Percentiles rank a stretch among this genome's conserved stretches.
Evolutionary conservation across 2,888 invertebrate species (phyloP).

Genomic region (Aporophyla nigra): DNA sequence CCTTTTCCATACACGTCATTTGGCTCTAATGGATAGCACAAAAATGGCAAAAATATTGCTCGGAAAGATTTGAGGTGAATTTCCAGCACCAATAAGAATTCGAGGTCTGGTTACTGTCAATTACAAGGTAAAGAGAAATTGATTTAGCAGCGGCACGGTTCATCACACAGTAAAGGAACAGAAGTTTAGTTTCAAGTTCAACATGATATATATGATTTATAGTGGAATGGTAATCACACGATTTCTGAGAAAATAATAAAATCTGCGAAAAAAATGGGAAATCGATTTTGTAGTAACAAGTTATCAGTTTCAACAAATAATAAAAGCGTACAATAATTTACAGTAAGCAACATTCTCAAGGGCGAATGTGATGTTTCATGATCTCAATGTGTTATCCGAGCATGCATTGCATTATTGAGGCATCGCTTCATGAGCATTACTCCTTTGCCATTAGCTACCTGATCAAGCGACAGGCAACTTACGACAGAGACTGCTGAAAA

Average conservation of each 20-base stretch:
- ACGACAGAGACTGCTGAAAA: background rate
- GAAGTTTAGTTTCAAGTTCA: slow-evolving; percentile 12
- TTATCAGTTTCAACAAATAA: background rate
- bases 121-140: slow-evolving; percentile 59
- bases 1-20: slow-evolving; percentile 29
- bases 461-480: background rate
- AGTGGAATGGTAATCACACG: background rate
- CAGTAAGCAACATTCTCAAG: background rate
- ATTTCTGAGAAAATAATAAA: too few species aligned
- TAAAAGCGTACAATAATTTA: background rate
- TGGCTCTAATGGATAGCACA: slow-evolving; percentile 16
- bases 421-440: background rate
- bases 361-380: background rate
- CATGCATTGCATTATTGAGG: background rate
- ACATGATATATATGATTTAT: too few species aligned
- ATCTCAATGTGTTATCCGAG: background rate
- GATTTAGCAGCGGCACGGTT: slow-evolving; percentile 46
- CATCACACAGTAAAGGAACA: background rate
- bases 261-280: background rate
- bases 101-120: slow-evolving; percentile 61
- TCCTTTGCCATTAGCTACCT: background rate
- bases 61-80: slow-evolving; percentile 42
- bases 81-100: slow-evolving; percentile 47
- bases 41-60: slow-evolving; percentile 30
- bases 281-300: background rate